Base-by-base conservation (phyloP, 2,797 vertebrate species). In the Characodon lateralis region DNA sequence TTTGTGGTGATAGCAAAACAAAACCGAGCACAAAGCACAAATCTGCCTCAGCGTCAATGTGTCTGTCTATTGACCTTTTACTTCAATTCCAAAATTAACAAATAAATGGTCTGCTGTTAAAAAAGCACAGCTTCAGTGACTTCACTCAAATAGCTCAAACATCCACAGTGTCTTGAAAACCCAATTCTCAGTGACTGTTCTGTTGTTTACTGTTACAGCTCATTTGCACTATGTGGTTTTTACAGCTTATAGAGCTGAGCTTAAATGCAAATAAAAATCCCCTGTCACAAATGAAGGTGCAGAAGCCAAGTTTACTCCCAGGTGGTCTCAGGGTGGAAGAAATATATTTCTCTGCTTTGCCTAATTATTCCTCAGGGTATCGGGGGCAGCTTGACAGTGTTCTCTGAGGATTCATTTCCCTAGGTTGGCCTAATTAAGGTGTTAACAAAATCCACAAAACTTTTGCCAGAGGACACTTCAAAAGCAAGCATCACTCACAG, bases 141-240 rank as follows among this genome's bases (percentile, higher is more conserved):
- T 69, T 66, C 1, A 6, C 10, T 66, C 0, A 6, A 4, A 66
- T 41, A 66, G 63, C 35, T 39, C 20, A 35, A 66, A 35, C 63
- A 41, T 14, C 63, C 41, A 66, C 35, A 68, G 24, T 14, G 24
- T n/a, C 41, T 68, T 39, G 20, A 66, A 66, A 66, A 20, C 12
- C 12, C 46, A 48, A 41, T 39, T 66, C 39, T 41, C 41, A 13
- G 41, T 46, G 13, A 68, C 22, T 46, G 24, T 66, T 66, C 4
- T 22, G 22, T 16, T 66, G 35, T 39, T 66, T 66, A 24, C 65
- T 68, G 22, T 68, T 46, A 5, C 35, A 43, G 66, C 66, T 48
- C 66, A 69, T 69, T 69, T 69, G 43, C 48, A 69, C 41, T 69
- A 26, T 69, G 66, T 69, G 66, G 5, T 14, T 46, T 69, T 41